phyloP scores from a whole-genome alignment of 2,797 vertebrate genomes.

The Sarcoramphus papa region DNA sequence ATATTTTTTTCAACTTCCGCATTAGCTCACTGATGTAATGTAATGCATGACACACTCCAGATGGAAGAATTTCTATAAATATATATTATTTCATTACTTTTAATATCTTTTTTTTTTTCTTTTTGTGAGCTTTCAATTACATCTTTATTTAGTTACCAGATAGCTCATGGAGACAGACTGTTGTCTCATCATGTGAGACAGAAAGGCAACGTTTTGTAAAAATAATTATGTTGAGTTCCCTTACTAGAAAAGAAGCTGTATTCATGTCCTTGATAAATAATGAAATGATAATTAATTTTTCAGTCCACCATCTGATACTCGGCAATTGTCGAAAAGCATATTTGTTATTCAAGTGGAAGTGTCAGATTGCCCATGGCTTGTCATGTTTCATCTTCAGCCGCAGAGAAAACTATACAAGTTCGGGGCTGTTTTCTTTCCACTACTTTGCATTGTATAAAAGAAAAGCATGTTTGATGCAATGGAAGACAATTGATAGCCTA shows the following conservation, averaged over 20 bases:
- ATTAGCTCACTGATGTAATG: background rate
- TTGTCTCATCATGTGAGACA: background rate
- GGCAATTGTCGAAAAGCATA: background rate
- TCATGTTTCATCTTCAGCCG: background rate
- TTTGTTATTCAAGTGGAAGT: slow-evolving; percentile 21
- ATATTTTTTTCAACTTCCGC: background rate
- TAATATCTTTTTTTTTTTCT: background rate
- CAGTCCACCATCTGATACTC: background rate
- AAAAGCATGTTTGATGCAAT: background rate
- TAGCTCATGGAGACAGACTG: background rate
- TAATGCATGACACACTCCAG: background rate
- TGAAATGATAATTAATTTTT: slow-evolving; percentile 28
- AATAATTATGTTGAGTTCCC: background rate
- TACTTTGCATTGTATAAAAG: background rate
- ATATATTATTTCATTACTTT: background rate
- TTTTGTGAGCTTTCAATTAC: background rate
- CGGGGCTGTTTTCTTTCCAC: background rate
- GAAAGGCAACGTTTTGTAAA: background rate
- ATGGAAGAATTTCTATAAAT: background rate
- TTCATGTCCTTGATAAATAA: slow-evolving; percentile 34
- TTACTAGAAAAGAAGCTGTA: background rate
- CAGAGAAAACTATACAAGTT: background rate
- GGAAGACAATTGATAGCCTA: background rate
- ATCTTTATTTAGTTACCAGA: background rate
- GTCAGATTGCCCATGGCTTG: background rate